phyloP scores from a whole-genome alignment of 1,140 invertebrate species.

The Gryon sp. region DNA sequence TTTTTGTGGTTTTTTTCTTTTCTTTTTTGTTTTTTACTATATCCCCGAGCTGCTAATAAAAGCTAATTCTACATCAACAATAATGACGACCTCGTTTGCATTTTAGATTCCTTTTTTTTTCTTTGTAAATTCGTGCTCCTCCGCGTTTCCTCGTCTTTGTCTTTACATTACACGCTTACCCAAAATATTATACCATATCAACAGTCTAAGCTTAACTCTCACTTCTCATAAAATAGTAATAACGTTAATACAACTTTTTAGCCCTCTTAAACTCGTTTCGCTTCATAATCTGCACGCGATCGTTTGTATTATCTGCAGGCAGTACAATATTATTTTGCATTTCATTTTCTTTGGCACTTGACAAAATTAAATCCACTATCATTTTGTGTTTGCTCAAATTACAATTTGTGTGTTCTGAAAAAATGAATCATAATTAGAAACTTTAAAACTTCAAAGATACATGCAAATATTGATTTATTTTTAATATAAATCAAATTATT shows the following conservation, averaged over 20 bases:
- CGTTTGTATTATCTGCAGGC: no score
- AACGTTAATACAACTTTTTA: constrained; percentile 68
- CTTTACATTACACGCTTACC: constrained; percentile 68
- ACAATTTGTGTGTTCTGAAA: neutral
- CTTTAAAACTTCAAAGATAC: no score
- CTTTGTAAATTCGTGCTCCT: constrained; percentile 42
- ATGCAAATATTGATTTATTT: no score
- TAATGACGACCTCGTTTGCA: constrained; percentile 67
- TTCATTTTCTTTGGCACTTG: neutral
- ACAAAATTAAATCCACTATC: neutral
- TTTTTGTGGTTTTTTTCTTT: constrained; percentile 54
- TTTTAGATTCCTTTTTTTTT: constrained; percentile 21
- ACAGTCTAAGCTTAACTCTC: constrained; percentile 73
- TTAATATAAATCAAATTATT: no score
- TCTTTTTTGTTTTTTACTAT: constrained; percentile 46
- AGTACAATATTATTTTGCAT: constrained; percentile 5
- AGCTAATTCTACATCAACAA: constrained; percentile 74
- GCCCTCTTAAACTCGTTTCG: neutral
- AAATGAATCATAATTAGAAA: no score
- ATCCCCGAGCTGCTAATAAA: constrained; percentile 72
- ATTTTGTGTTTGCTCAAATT: neutral
- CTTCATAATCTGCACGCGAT: constrained; percentile 49
- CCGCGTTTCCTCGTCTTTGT: constrained; percentile 21
- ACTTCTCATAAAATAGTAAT: constrained; percentile 73
- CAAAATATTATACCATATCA: constrained; percentile 76